A percentile compares a stretch with the other conserved stretches of the same genome.
These are phyloP conservation scores for Tilapia sparmanii DNA, from an alignment of 2,113 vertebrate genomes.

Conservation along the genomic window DNA sequence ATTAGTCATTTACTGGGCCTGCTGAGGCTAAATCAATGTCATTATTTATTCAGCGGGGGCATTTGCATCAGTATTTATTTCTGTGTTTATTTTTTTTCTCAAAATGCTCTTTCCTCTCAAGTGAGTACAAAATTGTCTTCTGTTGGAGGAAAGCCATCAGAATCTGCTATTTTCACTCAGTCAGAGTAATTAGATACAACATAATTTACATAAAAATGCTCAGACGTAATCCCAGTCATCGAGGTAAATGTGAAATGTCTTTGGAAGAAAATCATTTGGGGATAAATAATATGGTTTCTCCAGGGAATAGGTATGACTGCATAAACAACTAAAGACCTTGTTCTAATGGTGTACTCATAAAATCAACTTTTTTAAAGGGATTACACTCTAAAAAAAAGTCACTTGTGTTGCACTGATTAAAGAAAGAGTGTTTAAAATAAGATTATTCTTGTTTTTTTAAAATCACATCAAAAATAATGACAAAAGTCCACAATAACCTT, in stretches of 20 bases:
- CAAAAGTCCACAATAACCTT: not conserved
- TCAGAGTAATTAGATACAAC: not conserved
- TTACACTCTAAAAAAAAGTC: not conserved
- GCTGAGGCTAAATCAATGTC: not conserved
- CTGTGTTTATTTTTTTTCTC: not conserved
- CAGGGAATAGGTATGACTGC: not conserved
- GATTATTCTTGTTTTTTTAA: not conserved
- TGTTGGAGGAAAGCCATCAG: not conserved
- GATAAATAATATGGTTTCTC: not conserved
- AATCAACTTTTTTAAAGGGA: not conserved
- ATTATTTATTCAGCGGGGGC: conserved; percentile 18
- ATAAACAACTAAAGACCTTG: not conserved
- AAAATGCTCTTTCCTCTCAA: conserved; percentile 4
- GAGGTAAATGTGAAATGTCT: not conserved
- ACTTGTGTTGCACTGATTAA: not conserved
- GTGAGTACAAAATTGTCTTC: conserved; percentile 1
- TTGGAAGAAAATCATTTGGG: not conserved
- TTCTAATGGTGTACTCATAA: not conserved
- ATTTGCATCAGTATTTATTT: conserved; percentile 1
- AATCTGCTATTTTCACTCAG: not conserved
- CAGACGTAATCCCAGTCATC: not conserved
- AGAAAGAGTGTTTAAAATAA: not conserved
- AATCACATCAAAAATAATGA: not conserved
- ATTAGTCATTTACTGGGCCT: not conserved
- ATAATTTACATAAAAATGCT: conserved; percentile 2